phyloP scores from a whole-genome alignment of 1,140 invertebrate species.

The Atopsyche davidsoni region DNA sequence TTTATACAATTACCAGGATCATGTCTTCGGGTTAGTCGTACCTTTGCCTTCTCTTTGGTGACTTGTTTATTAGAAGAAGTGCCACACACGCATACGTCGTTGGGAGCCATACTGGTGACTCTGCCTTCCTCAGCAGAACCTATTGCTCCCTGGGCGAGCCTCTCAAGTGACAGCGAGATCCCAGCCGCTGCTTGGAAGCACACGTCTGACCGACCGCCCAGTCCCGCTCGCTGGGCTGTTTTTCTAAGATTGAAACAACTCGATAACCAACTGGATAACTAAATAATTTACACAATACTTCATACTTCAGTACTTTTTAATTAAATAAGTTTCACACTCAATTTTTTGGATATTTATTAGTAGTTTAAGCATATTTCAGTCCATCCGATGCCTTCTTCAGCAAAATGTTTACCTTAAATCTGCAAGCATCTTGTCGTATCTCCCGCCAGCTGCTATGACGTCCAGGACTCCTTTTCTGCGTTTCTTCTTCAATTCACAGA shows the following conservation, averaged over 20 bases:
- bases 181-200: slow-evolving; percentile 57
- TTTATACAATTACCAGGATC: too few species aligned
- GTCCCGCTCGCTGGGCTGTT: slow-evolving; percentile 37
- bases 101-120: slow-evolving; percentile 32
- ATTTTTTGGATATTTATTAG: too few species aligned
- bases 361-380: background rate
- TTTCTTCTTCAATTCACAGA: slow-evolving; percentile 55
- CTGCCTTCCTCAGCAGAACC: slow-evolving; percentile 37
- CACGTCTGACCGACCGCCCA: slow-evolving; percentile 38
- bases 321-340: too few species aligned
- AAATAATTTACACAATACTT: too few species aligned
- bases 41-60: slow-evolving; percentile 55
- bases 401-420: slow-evolving; percentile 31
- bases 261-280: too few species aligned
- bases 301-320: too few species aligned
- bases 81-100: slow-evolving; percentile 60
- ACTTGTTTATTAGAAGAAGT: slow-evolving; percentile 44
- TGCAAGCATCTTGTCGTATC: slow-evolving; percentile 43
- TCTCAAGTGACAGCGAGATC: slow-evolving; percentile 65
- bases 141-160: slow-evolving; percentile 52
- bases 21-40: slow-evolving; percentile 38
- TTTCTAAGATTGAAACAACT: slow-evolving; percentile 40
- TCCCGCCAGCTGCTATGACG: slow-evolving; percentile 62
- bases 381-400: background rate
- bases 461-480: slow-evolving; percentile 48